Evolutionary conservation across 2,797 vertebrate genomes (phyloP).

Genomic region (Enteromius afrohamiltoni): DNA sequence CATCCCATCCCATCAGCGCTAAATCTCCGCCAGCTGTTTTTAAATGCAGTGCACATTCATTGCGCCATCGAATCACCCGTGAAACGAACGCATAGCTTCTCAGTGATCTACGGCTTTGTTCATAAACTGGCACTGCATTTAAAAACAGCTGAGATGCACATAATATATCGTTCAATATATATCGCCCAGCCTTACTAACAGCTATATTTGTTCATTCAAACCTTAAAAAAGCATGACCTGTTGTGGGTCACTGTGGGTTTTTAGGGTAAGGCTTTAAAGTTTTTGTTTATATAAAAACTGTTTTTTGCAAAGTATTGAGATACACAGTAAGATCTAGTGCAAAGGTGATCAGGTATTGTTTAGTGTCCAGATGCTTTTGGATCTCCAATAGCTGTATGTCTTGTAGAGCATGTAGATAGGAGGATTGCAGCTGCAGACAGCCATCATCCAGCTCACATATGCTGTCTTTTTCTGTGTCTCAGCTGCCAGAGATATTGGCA

Average conservation of each 20-base stretch:
- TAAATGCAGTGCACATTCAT: no score
- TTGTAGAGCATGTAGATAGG: conserved; percentile 53
- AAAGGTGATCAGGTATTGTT: neutral
- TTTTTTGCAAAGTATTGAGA: neutral
- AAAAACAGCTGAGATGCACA: no score
- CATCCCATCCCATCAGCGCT: no score
- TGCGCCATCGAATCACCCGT: no score
- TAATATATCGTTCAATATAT: no score
- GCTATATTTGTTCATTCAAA: neutral
- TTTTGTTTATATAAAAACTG: neutral
- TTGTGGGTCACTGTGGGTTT: no score
- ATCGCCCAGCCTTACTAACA: no score
- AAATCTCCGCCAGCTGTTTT: no score
- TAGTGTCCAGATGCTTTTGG: conserved; percentile 55
- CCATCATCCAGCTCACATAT: conserved; percentile 13
- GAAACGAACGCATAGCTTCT: no score
- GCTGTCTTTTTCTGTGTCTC: conserved; percentile 1
- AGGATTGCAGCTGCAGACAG: conserved; percentile 66
- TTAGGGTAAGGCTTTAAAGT: no score
- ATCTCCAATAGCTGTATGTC: conserved; percentile 55
- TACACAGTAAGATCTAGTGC: neutral
- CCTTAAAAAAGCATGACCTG: neutral
- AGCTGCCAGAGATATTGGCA: conserved; percentile 32
- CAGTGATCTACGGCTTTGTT: no score
- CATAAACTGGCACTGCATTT: no score